Percentiles rank a stretch among this genome's conserved stretches.
Evolutionary conservation across 2,113 vertebrate species (phyloP).

Genomic region (Pseudolaguvia tuberculata): DNA sequence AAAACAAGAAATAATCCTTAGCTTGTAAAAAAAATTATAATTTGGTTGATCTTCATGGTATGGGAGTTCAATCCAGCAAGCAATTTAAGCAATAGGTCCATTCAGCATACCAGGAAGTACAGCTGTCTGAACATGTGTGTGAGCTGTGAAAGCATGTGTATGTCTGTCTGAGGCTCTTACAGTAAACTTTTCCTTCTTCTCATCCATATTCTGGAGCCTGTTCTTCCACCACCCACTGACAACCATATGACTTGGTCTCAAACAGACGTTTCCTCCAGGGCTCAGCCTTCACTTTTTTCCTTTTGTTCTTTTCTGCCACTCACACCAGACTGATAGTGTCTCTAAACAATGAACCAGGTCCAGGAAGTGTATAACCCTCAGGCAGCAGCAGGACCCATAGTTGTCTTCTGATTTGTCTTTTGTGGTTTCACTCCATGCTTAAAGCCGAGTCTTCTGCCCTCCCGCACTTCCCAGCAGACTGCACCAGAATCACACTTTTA

Average conservation of each 20-base stretch:
- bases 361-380: constrained; percentile 58
- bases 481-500: constrained; percentile 52
- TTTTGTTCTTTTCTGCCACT: constrained; percentile 30
- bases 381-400: constrained; percentile 38
- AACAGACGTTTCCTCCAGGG: constrained; percentile 35
- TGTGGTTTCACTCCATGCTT: constrained; percentile 15
- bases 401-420: constrained; percentile 46
- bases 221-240: constrained; percentile 20
- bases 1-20: not conserved
- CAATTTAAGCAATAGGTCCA: constrained; percentile 10
- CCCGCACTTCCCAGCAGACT: constrained; percentile 44
- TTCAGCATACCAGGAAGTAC: constrained; percentile 47
- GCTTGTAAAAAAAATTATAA: not conserved
- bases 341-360: constrained; percentile 38
- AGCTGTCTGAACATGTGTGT: constrained; percentile 11
- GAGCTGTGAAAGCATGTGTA: constrained; percentile 5
- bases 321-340: constrained; percentile 10
- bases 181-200: constrained; percentile 34
- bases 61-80: not conserved
- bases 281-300: constrained; percentile 36
- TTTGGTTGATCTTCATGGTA: constrained; percentile 8
- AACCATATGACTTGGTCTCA: constrained; percentile 22
- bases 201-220: constrained; percentile 32
- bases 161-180: constrained; percentile 41
- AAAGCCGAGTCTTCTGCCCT: constrained; percentile 23